Evolutionary conservation across 2,888 invertebrate genomes (phyloP).

Genomic region (Lepidocyrtoides sp.): DNA sequence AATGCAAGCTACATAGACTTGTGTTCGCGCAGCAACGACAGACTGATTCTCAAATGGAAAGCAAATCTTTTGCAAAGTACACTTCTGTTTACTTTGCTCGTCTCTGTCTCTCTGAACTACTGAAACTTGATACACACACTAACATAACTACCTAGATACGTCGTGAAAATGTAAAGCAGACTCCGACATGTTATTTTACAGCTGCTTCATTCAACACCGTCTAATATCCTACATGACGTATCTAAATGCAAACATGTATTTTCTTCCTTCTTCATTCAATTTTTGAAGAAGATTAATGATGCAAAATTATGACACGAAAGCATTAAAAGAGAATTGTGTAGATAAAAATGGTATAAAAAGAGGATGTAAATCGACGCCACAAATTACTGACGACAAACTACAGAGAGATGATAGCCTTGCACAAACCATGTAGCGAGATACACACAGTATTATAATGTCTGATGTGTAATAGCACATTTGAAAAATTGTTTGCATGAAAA

Average conservation of each 20-base stretch:
- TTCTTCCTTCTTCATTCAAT: constrained; percentile 26
- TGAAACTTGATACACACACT: constrained; percentile 18
- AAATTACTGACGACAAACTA: constrained; percentile 50
- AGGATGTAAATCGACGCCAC: constrained; percentile 55
- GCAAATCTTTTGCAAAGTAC: constrained; percentile 22
- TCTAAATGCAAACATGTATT: constrained; percentile 20
- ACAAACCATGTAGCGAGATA: not conserved
- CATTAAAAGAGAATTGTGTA: constrained; percentile 27
- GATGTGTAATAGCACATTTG: not conserved
- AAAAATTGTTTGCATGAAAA: constrained; percentile 20
- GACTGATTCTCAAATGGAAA: constrained; percentile 2
- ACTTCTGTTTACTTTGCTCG: constrained; percentile 12
- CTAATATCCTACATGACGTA: not conserved
- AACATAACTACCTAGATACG: too few species aligned
- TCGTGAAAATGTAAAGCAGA: not conserved
- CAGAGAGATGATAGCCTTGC: not conserved
- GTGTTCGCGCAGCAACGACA: not conserved
- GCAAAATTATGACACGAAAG: constrained; percentile 60
- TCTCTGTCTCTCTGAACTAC: too few species aligned
- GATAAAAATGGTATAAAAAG: constrained; percentile 55
- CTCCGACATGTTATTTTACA: constrained; percentile 2
- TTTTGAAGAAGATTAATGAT: constrained; percentile 81
- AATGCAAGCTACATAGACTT: not conserved
- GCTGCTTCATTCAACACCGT: not conserved
- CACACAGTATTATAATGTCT: not conserved